Evolutionary conservation across 2,888 invertebrate genomes (phyloP).

Genomic region (Hirtodrosophila histrioides): DNA sequence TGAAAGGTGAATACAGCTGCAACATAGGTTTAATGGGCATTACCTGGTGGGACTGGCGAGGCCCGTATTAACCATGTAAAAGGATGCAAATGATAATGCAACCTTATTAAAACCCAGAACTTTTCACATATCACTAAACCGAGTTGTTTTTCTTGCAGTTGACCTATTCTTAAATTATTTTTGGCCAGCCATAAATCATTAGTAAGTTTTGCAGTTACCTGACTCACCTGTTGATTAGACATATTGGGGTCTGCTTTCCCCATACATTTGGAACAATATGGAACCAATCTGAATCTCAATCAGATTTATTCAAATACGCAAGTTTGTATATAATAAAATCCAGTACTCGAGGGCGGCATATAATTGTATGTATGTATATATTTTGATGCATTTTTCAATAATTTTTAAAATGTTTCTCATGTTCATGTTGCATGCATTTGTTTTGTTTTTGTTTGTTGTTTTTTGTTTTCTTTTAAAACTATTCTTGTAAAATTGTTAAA

Average conservation of each 20-base stretch:
- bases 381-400: constrained; percentile 59
- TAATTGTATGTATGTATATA: constrained; percentile 65
- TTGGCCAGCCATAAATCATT: no score
- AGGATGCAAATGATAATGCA: no score
- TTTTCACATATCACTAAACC: no score
- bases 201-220: no score
- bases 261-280: neutral
- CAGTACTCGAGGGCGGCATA: constrained; percentile 25
- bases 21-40: neutral
- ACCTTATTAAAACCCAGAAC: no score
- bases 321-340: constrained; percentile 24
- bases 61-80: no score
- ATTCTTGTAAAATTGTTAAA: constrained; percentile 70
- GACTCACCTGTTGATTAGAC: constrained; percentile 2
- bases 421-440: constrained; percentile 51
- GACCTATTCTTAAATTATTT: no score
- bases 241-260: no score
- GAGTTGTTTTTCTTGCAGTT: no score
- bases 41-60: no score
- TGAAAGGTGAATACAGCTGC: no score
- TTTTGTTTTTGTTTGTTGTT: no score
- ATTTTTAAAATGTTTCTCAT: constrained; percentile 56
- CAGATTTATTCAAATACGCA: constrained; percentile 1
- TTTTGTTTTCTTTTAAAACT: constrained; percentile 57
- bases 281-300: neutral